Evolutionary conservation across 2,888 invertebrate genomes (phyloP).

Genomic region (Phyllotreta striolata): DNA sequence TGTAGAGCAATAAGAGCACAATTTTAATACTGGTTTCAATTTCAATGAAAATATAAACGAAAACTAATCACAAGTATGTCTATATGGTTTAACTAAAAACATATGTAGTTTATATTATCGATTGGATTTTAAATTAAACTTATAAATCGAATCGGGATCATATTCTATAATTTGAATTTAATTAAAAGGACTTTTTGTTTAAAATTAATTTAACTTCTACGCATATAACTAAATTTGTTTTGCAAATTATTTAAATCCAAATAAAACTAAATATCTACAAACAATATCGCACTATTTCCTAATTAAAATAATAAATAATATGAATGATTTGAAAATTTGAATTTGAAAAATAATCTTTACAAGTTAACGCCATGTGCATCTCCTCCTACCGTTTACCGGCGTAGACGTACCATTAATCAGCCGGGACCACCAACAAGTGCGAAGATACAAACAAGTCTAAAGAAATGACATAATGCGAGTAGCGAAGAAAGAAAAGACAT

Average conservation of each 20-base stretch:
- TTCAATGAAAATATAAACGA: constrained; percentile 6
- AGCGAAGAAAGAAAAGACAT: constrained; percentile 20
- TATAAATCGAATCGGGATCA: background rate
- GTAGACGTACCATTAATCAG: constrained; percentile 12
- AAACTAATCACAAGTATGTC: background rate
- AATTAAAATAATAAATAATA: too few relatives aligned
- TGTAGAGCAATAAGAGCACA: too few relatives aligned
- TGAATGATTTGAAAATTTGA: too few relatives aligned
- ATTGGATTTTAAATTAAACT: constrained; percentile 1
- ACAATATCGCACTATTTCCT: too few relatives aligned
- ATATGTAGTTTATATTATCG: constrained; percentile 2
- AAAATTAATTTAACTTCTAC: too few relatives aligned
- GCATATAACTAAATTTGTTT: too few relatives aligned
- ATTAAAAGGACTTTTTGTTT: too few relatives aligned
- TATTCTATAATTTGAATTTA: background rate
- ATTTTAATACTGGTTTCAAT: background rate
- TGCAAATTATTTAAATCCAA: too few relatives aligned
- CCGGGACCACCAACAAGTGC: constrained; percentile 21
- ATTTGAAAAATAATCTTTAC: too few relatives aligned
- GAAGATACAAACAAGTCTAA: constrained; percentile 21
- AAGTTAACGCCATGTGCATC: background rate
- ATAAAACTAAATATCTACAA: too few relatives aligned
- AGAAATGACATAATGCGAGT: constrained; percentile 21
- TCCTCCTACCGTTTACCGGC: constrained; percentile 1
- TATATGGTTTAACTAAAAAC: constrained; percentile 11